phyloP scores from a whole-genome alignment of 1,140 invertebrate genomes.

The Cotesia glomerata region DNA sequence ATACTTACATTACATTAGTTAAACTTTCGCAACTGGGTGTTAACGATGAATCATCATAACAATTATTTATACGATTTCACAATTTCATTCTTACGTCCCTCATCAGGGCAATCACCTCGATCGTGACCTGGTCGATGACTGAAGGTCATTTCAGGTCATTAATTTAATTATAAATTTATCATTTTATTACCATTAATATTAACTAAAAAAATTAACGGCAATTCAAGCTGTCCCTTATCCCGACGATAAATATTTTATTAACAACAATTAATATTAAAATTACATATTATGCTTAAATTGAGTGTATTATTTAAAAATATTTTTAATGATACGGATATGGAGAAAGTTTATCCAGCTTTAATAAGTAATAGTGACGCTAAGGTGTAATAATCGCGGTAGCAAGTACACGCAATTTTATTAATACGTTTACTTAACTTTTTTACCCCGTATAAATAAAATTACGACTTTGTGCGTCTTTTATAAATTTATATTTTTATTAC shows the following conservation, averaged over 20 bases:
- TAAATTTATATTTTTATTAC: background rate
- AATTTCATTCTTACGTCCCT: conserved; percentile 12
- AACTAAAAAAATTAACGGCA: too few species aligned
- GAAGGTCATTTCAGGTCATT: conserved; percentile 3
- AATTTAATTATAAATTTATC: background rate
- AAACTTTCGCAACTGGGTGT: conserved; percentile 19
- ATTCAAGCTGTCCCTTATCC: background rate
- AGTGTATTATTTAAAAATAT: too few species aligned
- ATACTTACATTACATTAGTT: background rate
- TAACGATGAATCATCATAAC: conserved; percentile 23
- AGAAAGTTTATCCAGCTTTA: conserved; percentile 16
- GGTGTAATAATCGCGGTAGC: conserved; percentile 18
- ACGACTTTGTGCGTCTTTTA: background rate
- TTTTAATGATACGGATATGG: background rate
- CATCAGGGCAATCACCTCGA: conserved; percentile 8
- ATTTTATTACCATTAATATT: background rate
- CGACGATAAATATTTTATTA: conserved; percentile 4
- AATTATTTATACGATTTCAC: conserved; percentile 11
- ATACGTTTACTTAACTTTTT: background rate
- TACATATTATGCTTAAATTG: too few species aligned
- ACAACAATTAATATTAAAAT: too few species aligned
- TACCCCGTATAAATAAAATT: background rate
- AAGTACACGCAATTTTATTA: conserved; percentile 17
- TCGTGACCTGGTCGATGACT: conserved; percentile 10
- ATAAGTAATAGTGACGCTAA: conserved; percentile 26